Base-by-base conservation (phyloP, 2,113 vertebrate species). In the Rhipidura dahli region DNA sequence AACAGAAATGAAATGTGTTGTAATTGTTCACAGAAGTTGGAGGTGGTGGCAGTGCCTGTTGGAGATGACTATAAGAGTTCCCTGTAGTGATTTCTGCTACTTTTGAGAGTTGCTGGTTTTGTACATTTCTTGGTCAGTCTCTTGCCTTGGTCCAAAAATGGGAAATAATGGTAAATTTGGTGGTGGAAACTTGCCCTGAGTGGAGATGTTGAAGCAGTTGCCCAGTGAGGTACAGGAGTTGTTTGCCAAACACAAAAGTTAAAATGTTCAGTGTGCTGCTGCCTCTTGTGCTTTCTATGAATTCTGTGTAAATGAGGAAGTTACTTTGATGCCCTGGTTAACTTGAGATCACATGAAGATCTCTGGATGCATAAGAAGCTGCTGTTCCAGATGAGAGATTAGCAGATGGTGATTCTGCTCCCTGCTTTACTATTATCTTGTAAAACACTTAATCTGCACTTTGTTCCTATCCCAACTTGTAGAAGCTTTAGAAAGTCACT, bases 101-200 rank as follows among this genome's bases (percentile, higher is more conserved):
- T 30, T 27, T 42, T 47, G 47, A 15, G 51, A 15, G 30, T 12
- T 63, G 24, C 37, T 53, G 31, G 33, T 5, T 69, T 35, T 51
- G 49, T 8, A 18, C 1, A 3, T 1, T 63, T 35, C 21, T 33
- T 50, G 0, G 0, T 51, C 75, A 21, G 24, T 49, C 40, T 60
- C 33, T 35, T 71, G 44, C 23, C 40, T 73, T 54, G 35, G 22
- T 53, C 37, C 11, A 11, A 3, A 86, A 83, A 63, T 61, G 60
- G 19, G 19, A 61, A 73, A 23, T 6, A 24, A 16, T 31, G 44
- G 17, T 88, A 20, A 33, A 72, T 73, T 44, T 45, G 59, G 17
- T 72, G 61, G 24, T 72, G 76, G 64, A 45, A 66, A 37, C 47
- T 12, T 76, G 66, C 49, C 28, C 61, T 15, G 70, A 54, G n/a